Percentiles rank a stretch among this genome's conserved stretches.
These are phyloP conservation scores for Eueremaeus valkanovi DNA, from an alignment of 2,888 invertebrate species.

Conservation along the genomic window DNA sequence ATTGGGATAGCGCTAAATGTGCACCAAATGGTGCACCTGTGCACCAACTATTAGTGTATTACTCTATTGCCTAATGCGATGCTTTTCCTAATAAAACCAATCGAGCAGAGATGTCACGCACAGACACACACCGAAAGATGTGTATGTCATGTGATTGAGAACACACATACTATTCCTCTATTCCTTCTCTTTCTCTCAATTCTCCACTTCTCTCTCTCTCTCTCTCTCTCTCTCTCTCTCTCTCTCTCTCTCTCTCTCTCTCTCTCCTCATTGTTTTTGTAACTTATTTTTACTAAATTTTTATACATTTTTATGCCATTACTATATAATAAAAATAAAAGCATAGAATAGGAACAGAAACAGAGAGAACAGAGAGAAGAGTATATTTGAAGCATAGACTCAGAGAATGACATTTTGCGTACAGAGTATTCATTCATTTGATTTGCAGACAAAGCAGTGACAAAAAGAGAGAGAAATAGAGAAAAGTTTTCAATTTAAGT, in stretches of 20 bases:
- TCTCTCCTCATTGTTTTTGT: not conserved
- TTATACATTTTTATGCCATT: slow-evolving; percentile 8
- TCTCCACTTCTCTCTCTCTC: not conserved
- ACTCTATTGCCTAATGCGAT: slow-evolving; percentile 1
- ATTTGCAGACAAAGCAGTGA: not conserved
- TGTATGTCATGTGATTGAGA: slow-evolving; percentile 32
- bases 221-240: not conserved
- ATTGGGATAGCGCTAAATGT: slow-evolving; percentile 3
- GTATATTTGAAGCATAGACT: not conserved
- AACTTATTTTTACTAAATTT: not conserved
- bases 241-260: not conserved
- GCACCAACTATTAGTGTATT: not conserved
- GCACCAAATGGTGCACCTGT: not conserved
- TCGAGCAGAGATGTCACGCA: slow-evolving; percentile 30
- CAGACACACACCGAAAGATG: slow-evolving; percentile 14
- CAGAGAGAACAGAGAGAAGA: no score
- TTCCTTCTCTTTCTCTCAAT: not conserved
- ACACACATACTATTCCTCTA: not conserved
- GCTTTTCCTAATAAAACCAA: slow-evolving; percentile 30
- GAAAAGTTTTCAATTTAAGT: slow-evolving; percentile 28
- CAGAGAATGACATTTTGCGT: not conserved
- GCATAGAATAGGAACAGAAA: not conserved
- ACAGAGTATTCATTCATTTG: slow-evolving; percentile 19
- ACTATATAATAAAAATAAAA: not conserved
- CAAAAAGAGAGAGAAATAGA: not conserved